phyloP scores from a whole-genome alignment of 2,113 vertebrate genomes.

The Eira barbara region DNA sequence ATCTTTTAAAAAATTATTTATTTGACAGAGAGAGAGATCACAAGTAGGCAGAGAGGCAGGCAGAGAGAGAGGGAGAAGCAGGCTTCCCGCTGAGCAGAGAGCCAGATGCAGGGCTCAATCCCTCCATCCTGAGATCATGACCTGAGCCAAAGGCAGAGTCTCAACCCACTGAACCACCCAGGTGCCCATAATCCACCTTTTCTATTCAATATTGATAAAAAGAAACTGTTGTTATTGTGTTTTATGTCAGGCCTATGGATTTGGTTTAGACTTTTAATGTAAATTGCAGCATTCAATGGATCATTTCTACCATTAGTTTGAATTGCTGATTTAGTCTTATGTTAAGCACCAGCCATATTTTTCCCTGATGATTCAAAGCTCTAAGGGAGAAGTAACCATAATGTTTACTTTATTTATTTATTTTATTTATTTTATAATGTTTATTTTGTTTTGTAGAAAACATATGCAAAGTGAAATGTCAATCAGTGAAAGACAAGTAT shows the following conservation, averaged over 20 bases:
- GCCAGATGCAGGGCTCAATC: too few species aligned
- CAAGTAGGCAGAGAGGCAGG: too few species aligned
- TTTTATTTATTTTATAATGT: background rate
- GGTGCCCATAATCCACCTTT: background rate
- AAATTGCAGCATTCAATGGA: background rate
- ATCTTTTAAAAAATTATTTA: too few species aligned
- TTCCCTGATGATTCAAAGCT: background rate
- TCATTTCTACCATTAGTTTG: background rate
- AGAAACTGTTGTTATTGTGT: background rate
- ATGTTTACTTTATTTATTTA: background rate
- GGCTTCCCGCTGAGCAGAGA: too few species aligned
- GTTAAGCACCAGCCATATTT: background rate
- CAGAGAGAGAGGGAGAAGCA: too few species aligned
- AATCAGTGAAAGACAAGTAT: too few species aligned
- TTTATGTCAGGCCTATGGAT: background rate
- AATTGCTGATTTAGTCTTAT: background rate
- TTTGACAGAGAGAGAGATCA: too few species aligned
- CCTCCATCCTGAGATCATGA: too few species aligned
- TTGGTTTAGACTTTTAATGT: background rate
- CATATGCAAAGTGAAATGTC: background rate
- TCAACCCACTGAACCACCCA: too few species aligned
- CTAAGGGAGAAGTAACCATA: background rate
- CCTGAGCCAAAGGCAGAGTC: too few species aligned
- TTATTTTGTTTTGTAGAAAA: background rate
- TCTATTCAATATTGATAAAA: background rate